Percentiles rank a stretch among this genome's conserved stretches.
These are phyloP conservation scores for Telmatherina bonti DNA, from an alignment of 2,797 vertebrate genomes.

Conservation along the genomic window DNA sequence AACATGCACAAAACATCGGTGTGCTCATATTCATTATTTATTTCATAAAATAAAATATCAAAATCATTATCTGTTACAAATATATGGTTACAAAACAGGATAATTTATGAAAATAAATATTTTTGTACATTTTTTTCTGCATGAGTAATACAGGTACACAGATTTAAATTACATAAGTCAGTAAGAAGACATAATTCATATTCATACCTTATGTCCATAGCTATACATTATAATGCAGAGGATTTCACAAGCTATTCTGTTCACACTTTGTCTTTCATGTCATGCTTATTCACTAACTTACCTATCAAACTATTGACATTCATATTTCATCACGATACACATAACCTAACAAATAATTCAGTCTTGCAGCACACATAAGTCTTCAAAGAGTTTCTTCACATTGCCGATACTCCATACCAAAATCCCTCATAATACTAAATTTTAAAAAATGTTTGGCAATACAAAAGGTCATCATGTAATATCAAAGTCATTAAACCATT, in stretches of 20 bases:
- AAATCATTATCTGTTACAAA: slow-evolving; percentile 70
- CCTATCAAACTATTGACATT: not conserved
- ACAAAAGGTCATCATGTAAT: slow-evolving; percentile 42
- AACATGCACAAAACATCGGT: slow-evolving; percentile 17
- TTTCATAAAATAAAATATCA: slow-evolving; percentile 72
- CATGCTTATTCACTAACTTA: slow-evolving; percentile 14
- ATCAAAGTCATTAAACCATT: slow-evolving; percentile 39
- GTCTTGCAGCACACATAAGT: slow-evolving; percentile 31
- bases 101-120: slow-evolving; percentile 84
- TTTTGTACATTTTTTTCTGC: slow-evolving; percentile 67
- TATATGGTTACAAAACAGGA: slow-evolving; percentile 73
- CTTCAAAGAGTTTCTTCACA: slow-evolving; percentile 34
- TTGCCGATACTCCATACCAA: slow-evolving; percentile 27
- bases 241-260: slow-evolving; percentile 1
- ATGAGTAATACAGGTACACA: slow-evolving; percentile 58
- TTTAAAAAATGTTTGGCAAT: slow-evolving; percentile 33
- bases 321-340: slow-evolving; percentile 9
- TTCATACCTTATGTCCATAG: slow-evolving; percentile 30
- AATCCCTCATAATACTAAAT: slow-evolving; percentile 26
- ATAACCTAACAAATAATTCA: slow-evolving; percentile 17
- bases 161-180: slow-evolving; percentile 30
- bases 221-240: slow-evolving; percentile 35
- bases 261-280: slow-evolving; percentile 20
- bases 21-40: slow-evolving; percentile 57
- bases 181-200: slow-evolving; percentile 33